Conservation (phyloP, 2,888 invertebrate species). For the Pachliopta kotzebuea region DNA sequence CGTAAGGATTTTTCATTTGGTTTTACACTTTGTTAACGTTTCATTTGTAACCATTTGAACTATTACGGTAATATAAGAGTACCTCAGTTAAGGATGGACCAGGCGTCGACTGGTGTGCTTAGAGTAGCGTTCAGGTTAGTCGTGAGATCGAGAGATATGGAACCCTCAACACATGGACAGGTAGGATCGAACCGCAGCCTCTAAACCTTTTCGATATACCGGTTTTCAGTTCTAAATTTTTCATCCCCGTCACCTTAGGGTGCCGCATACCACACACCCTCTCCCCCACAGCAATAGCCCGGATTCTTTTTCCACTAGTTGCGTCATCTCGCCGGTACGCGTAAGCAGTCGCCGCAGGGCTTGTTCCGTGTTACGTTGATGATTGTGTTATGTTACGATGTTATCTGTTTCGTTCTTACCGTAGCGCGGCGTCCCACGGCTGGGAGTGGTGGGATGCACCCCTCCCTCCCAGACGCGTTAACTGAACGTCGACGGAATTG, state of each 20-base stretch:
- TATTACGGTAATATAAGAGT: slow-evolving; percentile 76
- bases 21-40: slow-evolving; percentile 78
- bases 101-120: slow-evolving; percentile 79
- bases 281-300: slow-evolving; percentile 65
- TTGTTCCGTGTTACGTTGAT: slow-evolving; percentile 66
- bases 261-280: slow-evolving; percentile 47
- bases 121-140: slow-evolving; percentile 68
- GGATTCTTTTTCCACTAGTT: slow-evolving; percentile 64
- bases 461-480: slow-evolving; percentile 2
- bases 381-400: slow-evolving; percentile 68
- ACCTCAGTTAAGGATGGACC: slow-evolving; percentile 80
- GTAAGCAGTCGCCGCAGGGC: slow-evolving; percentile 76
- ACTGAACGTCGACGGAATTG: slow-evolving; percentile 57
- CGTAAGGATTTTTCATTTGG: slow-evolving; percentile 76
- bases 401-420: slow-evolving; percentile 69
- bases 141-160: slow-evolving; percentile 60
- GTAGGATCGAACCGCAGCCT: slow-evolving; percentile 64
- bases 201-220: slow-evolving; percentile 47
- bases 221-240: slow-evolving; percentile 41
- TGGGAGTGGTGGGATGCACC: slow-evolving; percentile 39
- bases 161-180: slow-evolving; percentile 70
- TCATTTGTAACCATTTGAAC: slow-evolving; percentile 78
- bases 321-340: slow-evolving; percentile 49
- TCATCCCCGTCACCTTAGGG: slow-evolving; percentile 32
- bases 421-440: slow-evolving; percentile 61